Percentiles rank a stretch among this genome's conserved stretches.
These are phyloP conservation scores for Drosophila rellima DNA, from an alignment of 2,888 invertebrate genomes.

Conservation along the genomic window DNA sequence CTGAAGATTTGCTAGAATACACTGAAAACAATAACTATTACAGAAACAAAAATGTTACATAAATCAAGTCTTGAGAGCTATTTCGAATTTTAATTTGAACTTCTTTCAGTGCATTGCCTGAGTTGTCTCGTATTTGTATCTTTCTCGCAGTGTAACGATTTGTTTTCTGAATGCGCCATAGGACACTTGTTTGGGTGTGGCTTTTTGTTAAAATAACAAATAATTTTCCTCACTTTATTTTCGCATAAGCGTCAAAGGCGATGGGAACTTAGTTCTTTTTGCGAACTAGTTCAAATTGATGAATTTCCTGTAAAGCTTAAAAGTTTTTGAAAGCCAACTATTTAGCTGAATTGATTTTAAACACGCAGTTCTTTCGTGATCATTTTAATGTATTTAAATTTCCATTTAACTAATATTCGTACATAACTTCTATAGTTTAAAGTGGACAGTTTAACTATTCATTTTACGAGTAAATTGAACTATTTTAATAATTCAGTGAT, in stretches of 20 bases:
- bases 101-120: too few relatives aligned
- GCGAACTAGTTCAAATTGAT: conserved; percentile 1
- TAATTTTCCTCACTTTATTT: conserved; percentile 12
- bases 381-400: too few relatives aligned
- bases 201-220: not conserved
- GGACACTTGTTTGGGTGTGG: conserved; percentile 1
- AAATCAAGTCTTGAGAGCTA: not conserved
- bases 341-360: too few relatives aligned
- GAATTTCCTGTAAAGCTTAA: too few relatives aligned
- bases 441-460: too few relatives aligned
- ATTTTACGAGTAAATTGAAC: too few relatives aligned
- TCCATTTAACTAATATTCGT: too few relatives aligned
- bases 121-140: not conserved
- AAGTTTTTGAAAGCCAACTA: too few relatives aligned
- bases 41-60: not conserved
- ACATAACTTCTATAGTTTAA: too few relatives aligned
- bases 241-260: not conserved
- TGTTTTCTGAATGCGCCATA: not conserved
- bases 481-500: too few relatives aligned
- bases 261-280: not conserved
- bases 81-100: too few relatives aligned
- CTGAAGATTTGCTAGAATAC: not conserved
- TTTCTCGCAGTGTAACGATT: conserved; percentile 3
- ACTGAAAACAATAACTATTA: not conserved
- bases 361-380: too few relatives aligned